Conservation (phyloP, 64 coral and sea anemone genomes). For the Actinia tenebrosa region DNA sequence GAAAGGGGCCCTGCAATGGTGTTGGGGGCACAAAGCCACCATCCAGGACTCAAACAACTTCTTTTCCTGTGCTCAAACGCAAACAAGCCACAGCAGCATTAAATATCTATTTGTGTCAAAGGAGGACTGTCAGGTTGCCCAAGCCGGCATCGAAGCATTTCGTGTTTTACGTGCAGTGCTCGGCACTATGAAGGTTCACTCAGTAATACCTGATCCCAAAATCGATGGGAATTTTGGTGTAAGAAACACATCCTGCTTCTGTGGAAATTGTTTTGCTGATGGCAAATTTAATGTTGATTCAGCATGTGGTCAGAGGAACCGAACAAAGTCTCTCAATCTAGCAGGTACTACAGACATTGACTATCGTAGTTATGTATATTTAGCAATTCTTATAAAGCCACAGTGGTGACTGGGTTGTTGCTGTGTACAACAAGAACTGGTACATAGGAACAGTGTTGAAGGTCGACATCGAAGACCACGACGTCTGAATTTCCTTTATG, state of each 20-base stretch:
- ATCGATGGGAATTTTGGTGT: neutral
- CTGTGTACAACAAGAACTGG: conserved; percentile 41
- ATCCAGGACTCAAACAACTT: no score
- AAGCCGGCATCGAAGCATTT: conserved; percentile 19
- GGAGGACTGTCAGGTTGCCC: conserved; percentile 24
- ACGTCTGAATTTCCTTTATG: conserved; percentile 31
- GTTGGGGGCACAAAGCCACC: neutral
- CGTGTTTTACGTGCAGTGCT: neutral
- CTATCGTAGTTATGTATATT: no score
- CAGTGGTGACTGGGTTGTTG: conserved; percentile 34
- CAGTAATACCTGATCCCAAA: neutral
- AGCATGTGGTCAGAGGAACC: conserved; percentile 9
- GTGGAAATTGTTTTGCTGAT: conserved; percentile 9
- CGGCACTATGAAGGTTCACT: conserved; percentile 41
- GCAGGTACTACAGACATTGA: neutral
- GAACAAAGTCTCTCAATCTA: neutral
- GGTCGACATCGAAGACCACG: conserved; percentile 21
- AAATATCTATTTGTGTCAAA: conserved; percentile 28
- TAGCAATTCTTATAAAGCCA: neutral
- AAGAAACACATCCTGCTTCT: conserved; percentile 36
- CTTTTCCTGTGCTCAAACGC: no score
- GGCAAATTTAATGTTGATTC: conserved; percentile 10
- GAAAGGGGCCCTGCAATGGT: conserved; percentile 40
- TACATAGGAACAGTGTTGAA: conserved; percentile 31
- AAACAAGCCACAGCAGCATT: neutral